Evolutionary conservation across 1,140 invertebrate genomes (phyloP).

Genomic region (Penaeus chinensis): DNA sequence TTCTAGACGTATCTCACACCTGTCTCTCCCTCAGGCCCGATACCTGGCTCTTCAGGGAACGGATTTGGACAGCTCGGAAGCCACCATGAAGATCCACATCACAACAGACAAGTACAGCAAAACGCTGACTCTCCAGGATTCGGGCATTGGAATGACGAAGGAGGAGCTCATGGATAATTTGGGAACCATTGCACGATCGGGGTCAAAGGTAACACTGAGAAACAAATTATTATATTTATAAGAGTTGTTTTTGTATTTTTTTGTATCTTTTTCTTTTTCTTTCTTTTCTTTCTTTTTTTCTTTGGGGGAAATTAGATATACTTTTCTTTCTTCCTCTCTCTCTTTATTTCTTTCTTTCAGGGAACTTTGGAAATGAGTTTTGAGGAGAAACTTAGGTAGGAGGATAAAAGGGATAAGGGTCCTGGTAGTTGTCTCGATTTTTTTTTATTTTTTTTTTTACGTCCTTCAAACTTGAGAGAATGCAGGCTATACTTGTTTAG

Average conservation of each 20-base stretch:
- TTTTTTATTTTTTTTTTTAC: no score
- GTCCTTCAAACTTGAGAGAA: no score
- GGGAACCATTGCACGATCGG: conserved; percentile 94
- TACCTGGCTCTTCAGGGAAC: conserved; percentile 64
- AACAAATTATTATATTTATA: neutral
- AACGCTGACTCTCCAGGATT: conserved; percentile 89
- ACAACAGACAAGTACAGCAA: conserved; percentile 87
- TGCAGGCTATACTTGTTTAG: no score
- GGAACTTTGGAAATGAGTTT: no score
- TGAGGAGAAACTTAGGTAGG: no score
- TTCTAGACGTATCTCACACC: no score
- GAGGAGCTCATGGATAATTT: conserved; percentile 92
- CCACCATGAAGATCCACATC: conserved; percentile 86
- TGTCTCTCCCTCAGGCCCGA: conserved; percentile 63
- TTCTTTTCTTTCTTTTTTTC: neutral
- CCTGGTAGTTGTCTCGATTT: no score
- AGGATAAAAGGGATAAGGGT: no score
- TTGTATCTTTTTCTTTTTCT: neutral
- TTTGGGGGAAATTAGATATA: neutral
- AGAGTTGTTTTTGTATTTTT: neutral
- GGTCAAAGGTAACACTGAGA: conserved; percentile 81
- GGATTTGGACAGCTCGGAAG: conserved; percentile 65
- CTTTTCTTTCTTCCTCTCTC: neutral
- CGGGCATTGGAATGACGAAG: conserved; percentile 93
- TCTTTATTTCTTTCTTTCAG: neutral